These are phyloP conservation scores for Elysia crispata DNA, from an alignment of 2,888 invertebrate genomes.

Conservation along the genomic window DNA sequence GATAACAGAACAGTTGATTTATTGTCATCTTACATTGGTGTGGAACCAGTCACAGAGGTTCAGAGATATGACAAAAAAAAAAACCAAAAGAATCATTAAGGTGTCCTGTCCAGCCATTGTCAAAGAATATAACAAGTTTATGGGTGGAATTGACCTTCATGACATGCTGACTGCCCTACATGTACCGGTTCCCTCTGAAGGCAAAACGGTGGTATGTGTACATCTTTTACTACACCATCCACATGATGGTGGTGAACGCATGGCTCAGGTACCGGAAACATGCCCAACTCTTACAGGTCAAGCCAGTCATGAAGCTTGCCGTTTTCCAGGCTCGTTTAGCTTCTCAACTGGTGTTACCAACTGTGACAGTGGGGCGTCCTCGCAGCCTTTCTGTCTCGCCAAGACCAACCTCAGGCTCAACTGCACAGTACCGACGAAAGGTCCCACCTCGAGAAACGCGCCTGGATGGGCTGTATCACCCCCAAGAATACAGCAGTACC, in stretches of 20 bases:
- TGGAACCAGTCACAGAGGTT: conserved; percentile 1
- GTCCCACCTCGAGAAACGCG: too few species aligned
- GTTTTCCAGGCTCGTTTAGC: neutral
- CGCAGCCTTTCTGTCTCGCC: neutral
- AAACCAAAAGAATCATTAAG: neutral
- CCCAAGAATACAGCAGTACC: too few species aligned
- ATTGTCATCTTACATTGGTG: conserved; percentile 28
- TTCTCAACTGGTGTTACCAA: neutral
- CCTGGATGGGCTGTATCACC: too few species aligned
- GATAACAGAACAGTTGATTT: conserved; percentile 27
- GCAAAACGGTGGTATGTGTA: conserved; percentile 49
- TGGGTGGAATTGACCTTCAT: neutral
- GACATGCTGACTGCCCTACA: too few species aligned
- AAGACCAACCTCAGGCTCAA: neutral
- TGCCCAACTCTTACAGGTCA: conserved; percentile 16
- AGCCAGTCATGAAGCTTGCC: neutral
- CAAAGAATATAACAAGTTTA: conserved; percentile 27
- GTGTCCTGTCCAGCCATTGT: conserved; percentile 10
- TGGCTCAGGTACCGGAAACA: conserved; percentile 50
- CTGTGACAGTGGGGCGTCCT: neutral
- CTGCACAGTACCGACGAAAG: too few species aligned
- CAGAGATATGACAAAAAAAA: neutral
- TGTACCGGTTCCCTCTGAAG: neutral
- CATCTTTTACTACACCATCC: conserved; percentile 49
- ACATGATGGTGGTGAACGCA: conserved; percentile 50